Base-by-base conservation (phyloP, 2,888 invertebrate genomes). In the Hedya salicella region DNA sequence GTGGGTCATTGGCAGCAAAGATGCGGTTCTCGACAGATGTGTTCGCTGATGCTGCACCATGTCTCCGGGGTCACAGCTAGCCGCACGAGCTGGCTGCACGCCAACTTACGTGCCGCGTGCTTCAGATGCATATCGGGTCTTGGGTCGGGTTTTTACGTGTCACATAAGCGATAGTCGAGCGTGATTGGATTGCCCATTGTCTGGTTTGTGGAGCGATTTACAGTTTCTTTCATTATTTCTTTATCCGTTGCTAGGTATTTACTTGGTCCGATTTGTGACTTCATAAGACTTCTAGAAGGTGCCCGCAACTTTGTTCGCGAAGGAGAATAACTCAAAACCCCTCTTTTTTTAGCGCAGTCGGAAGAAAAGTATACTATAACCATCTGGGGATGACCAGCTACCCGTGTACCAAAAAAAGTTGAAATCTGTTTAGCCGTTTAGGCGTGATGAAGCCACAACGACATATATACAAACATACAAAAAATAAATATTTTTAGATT, bases 1-100 rank as follows among this genome's bases (percentile, higher is more conserved):
- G 48, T 56, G 40, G 63, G 57, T 50, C 42, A 64, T 21, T 57
- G 63, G 63, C 56, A 25, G 42, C 14, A 30, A 16, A 11, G 25
- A 36, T 48, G 25, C 57, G 32, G 30, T 57, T 16, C 42, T n/a
- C n/a, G n/a, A 36, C n/a, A 19, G 60, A 49, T 50, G 40, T 50
- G 49, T 57, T 50, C 16, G 36, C 17, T 17, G 49, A 49, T 48
- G 56, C 56, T 36, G 50, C 57, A 64, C 57, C 49, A 57, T 57
- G 63, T 36, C 19, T 50, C 56, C 44, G 42, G 63, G 63, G 63
- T 40, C 62, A 39, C 39, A 19, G 9, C 44, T 53, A n/a, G 21
- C 21, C 48, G 13, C 36, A 1, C 9, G 19, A 4, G 46, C 39
- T 59, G 48, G 59, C 48, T 8, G 19, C 21, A 13, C 16, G 50